Conservation (phyloP, 2,888 invertebrate genomes). For the Synanthedon andrenaeformis region DNA sequence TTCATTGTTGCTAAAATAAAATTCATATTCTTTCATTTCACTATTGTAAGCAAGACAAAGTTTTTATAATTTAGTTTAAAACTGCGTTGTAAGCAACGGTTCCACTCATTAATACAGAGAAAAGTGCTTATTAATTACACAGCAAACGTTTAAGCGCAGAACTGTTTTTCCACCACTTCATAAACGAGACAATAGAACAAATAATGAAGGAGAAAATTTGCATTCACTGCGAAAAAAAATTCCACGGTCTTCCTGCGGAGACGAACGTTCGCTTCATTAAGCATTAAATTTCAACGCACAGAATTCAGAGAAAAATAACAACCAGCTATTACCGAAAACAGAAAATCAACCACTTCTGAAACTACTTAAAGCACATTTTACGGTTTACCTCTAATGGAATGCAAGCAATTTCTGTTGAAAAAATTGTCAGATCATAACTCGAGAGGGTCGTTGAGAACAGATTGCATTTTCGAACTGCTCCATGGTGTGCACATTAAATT, state of each 20-base stretch:
- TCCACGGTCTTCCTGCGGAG: constrained; percentile 54
- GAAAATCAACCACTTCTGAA: constrained; percentile 20
- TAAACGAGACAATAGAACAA: constrained; percentile 61
- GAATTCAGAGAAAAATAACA: constrained; percentile 51
- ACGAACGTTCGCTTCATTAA: constrained; percentile 63
- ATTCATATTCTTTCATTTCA: too few relatives aligned
- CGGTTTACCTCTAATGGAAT: constrained; percentile 20
- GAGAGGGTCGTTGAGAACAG: constrained; percentile 38
- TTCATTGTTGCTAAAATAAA: too few relatives aligned
- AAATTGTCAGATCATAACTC: constrained; percentile 44
- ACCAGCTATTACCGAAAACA: constrained; percentile 30
- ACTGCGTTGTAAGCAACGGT: too few relatives aligned
- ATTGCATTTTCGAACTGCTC: constrained; percentile 19
- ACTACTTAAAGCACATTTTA: constrained; percentile 39
- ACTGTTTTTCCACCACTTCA: constrained; percentile 28
- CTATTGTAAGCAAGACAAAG: neutral
- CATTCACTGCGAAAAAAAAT: constrained; percentile 55
- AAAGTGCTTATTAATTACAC: neutral
- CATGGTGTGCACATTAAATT: neutral
- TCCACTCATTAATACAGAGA: neutral
- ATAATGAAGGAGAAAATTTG: constrained; percentile 63
- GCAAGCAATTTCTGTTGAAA: constrained; percentile 24
- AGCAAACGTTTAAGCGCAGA: neutral
- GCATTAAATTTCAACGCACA: constrained; percentile 58
- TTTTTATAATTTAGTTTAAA: too few relatives aligned